Base-by-base conservation (phyloP, 2,797 vertebrate genomes). In the Sylvia borin region DNA sequence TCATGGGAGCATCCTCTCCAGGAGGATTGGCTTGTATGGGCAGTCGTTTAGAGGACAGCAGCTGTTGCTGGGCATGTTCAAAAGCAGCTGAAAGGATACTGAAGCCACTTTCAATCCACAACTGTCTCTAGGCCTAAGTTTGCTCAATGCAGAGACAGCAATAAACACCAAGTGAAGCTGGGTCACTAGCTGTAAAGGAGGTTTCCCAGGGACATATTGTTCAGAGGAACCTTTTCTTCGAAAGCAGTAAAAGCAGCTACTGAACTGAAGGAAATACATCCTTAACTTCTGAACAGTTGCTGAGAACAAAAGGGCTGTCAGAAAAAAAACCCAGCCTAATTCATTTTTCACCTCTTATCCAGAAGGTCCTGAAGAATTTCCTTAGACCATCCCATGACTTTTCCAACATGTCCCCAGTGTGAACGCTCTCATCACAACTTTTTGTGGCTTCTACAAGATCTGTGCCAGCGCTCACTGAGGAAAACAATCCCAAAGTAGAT, bases 401-500 rank as follows among this genome's bases (percentile, higher is more conserved):
- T 53, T 66, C 45, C 45, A 86, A 51, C 43, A 73, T 62, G 38
- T 70, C 55, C 62, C 42, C 45, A 86, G 48, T 32, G 60, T 62
- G 36, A n/a, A 16, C 0, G 0, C 13, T 88, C 10, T 81, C 25
- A 45, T 61, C 14, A 20, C 66, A 96, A 74, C 55, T 45, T 82
- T 79, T 67, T 82, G 36, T 88, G 79, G 27, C 57, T 47, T 94
- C 67, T 77, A 48, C 20, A 54, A 74, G 57, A 76, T 82, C 58
- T 88, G 62, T 79, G 64, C 27, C 42, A 71, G 66, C 1, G 17
- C 79, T 93, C 43, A 43, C 55, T 32, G 40, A 54, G 64, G 66
- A 94, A 96, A 96, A 79, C 80, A 95, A 74, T 86, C 80, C 48
- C 66, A 92, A 81, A 13, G 13, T 87, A 93, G 74, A 89, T 95